These are phyloP conservation scores for Tenrec ecaudatus DNA, from an alignment of 2,113 vertebrate species.

Conservation along the genomic window DNA sequence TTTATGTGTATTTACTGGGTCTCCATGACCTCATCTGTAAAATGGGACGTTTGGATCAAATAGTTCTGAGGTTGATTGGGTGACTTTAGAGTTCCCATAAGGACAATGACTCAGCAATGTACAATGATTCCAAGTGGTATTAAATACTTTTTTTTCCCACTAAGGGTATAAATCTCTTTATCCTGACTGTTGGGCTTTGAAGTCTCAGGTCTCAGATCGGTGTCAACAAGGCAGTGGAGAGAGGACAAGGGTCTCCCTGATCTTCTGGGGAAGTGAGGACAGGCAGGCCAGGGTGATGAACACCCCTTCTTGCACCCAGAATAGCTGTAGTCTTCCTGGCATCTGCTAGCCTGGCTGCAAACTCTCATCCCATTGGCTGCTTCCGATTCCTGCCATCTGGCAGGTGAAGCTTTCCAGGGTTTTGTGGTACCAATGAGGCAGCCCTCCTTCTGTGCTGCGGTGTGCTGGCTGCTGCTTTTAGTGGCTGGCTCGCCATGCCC, in stretches of 20 bases:
- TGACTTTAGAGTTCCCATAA: slow-evolving; percentile 54
- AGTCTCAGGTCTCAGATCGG: neutral
- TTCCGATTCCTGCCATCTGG: slow-evolving; percentile 60
- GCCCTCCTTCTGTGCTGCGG: neutral
- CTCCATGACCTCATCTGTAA: neutral
- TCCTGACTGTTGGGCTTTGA: neutral
- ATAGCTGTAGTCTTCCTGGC: slow-evolving; percentile 76
- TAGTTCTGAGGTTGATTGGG: neutral
- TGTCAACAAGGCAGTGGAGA: neutral
- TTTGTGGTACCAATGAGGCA: slow-evolving; percentile 56
- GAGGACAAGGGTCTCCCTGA: neutral
- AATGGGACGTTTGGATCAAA: neutral
- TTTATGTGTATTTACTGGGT: too few species aligned
- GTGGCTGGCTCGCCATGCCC: neutral
- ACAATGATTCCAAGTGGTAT: neutral
- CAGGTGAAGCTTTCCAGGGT: slow-evolving; percentile 76
- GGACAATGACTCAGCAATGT: slow-evolving; percentile 69
- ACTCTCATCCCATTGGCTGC: slow-evolving; percentile 65
- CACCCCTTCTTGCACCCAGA: slow-evolving; percentile 55
- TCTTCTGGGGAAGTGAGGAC: neutral
- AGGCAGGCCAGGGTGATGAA: neutral
- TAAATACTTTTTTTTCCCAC: slow-evolving; percentile 21
- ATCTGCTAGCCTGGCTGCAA: slow-evolving; percentile 72
- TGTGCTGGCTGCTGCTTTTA: slow-evolving; percentile 18
- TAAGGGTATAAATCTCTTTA: neutral